phyloP scores from a whole-genome alignment of 1,140 invertebrate genomes.

The Neotoxoptera formosana region DNA sequence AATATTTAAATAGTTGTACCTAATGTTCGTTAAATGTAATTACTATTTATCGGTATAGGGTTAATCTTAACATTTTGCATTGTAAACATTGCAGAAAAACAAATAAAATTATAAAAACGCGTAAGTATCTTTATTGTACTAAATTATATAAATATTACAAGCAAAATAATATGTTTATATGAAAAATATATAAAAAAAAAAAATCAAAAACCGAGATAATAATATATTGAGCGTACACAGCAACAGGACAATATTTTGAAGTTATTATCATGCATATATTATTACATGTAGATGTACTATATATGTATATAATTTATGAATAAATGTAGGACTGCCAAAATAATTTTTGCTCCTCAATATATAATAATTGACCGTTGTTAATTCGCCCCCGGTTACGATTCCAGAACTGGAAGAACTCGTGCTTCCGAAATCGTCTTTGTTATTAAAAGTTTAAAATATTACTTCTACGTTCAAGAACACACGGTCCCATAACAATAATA shows the following conservation, averaged over 20 bases:
- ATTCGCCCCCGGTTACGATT: background rate
- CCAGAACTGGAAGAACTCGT: background rate
- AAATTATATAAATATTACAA: background rate
- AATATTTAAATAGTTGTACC: background rate
- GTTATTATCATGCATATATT: background rate
- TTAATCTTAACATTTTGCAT: too few relatives aligned
- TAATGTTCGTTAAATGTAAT: background rate
- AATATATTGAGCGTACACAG: background rate
- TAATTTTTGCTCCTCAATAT: background rate
- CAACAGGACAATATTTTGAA: too few relatives aligned
- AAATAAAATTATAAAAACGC: too few relatives aligned
- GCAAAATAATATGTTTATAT: background rate
- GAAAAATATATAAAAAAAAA: background rate
- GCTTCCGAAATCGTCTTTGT: background rate
- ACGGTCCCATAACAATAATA: conserved; percentile 15
- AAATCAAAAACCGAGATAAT: background rate
- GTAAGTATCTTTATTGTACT: too few relatives aligned
- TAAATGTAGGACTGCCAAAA: background rate
- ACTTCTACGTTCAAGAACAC: background rate
- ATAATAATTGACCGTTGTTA: background rate
- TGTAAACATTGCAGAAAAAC: too few relatives aligned
- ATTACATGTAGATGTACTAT: too few relatives aligned
- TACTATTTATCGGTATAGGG: too few relatives aligned
- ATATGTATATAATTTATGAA: too few relatives aligned
- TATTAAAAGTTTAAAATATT: background rate